Conservation (phyloP, 2,797 vertebrate genomes). For the Eulemur albifrons region DNA sequence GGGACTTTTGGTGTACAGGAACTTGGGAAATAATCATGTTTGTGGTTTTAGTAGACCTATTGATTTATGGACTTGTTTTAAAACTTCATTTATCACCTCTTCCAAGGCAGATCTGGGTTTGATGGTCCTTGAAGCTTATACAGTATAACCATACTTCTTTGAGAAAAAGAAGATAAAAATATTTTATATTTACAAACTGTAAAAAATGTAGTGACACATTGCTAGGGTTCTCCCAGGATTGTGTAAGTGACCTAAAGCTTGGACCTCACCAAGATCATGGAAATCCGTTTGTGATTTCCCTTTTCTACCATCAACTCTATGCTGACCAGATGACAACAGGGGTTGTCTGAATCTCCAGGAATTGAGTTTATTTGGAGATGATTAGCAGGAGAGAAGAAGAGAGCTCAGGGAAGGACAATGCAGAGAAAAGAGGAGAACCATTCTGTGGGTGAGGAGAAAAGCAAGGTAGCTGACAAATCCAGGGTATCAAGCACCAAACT, state of each 20-base stretch:
- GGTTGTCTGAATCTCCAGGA: background rate
- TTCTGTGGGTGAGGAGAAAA: background rate
- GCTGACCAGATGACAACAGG: background rate
- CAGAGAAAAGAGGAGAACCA: background rate
- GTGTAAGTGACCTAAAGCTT: background rate
- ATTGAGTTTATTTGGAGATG: background rate
- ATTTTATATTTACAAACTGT: background rate
- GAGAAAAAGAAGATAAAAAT: constrained; percentile 11
- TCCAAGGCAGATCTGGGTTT: background rate
- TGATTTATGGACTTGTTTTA: background rate
- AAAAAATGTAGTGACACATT: background rate
- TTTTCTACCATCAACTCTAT: background rate
- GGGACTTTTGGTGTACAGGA: background rate
- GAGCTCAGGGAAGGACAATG: background rate
- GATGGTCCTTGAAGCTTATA: background rate
- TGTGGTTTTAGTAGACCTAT: background rate
- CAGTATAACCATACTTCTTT: background rate
- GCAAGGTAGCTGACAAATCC: background rate
- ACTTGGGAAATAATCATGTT: background rate
- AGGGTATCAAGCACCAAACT: background rate
- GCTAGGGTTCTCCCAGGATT: background rate
- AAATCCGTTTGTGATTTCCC: background rate
- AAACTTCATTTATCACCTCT: background rate
- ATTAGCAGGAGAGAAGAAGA: background rate
- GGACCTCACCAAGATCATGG: background rate